phyloP scores from a whole-genome alignment of 2,888 invertebrate genomes.

The Phragmatobia fuliginosa region DNA sequence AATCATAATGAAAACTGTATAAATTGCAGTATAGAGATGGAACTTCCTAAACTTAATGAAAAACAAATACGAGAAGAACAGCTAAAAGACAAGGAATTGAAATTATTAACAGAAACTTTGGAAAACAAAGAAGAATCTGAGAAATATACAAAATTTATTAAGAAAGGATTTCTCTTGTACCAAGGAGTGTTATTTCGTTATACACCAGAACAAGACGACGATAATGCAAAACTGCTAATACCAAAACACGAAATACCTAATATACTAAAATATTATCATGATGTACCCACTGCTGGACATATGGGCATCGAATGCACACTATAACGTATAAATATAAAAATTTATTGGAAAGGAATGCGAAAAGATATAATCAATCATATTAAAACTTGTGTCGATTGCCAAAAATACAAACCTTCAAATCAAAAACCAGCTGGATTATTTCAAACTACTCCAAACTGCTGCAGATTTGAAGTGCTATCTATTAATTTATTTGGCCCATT shows the following conservation, averaged over 20 bases:
- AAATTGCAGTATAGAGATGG: no score
- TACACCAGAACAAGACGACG: slow-evolving; percentile 19
- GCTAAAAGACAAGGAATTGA: no score
- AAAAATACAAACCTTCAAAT: slow-evolving; percentile 9
- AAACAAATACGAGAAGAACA: no score
- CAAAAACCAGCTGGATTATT: slow-evolving; percentile 13
- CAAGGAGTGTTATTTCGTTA: slow-evolving; percentile 11
- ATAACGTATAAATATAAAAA: slow-evolving; percentile 12
- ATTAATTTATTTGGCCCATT: slow-evolving; percentile 56
- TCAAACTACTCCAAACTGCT: background rate
- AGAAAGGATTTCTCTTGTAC: slow-evolving; percentile 4
- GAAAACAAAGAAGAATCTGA: background rate
- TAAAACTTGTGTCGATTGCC: slow-evolving; percentile 11
- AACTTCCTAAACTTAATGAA: no score
- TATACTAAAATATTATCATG: slow-evolving; percentile 18
- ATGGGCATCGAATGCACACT: slow-evolving; percentile 20
- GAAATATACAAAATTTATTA: background rate
- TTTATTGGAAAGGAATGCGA: slow-evolving; percentile 18
- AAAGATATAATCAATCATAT: slow-evolving; percentile 36
- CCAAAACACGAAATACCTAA: slow-evolving; percentile 16
- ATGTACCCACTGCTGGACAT: slow-evolving; percentile 18
- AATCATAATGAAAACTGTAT: no score
- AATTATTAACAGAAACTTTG: no score
- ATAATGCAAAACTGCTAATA: slow-evolving; percentile 21
- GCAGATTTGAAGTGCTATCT: slow-evolving; percentile 51